Evolutionary conservation across 1,140 invertebrate species (phyloP).

Genomic region (Drosophila melanica): DNA sequence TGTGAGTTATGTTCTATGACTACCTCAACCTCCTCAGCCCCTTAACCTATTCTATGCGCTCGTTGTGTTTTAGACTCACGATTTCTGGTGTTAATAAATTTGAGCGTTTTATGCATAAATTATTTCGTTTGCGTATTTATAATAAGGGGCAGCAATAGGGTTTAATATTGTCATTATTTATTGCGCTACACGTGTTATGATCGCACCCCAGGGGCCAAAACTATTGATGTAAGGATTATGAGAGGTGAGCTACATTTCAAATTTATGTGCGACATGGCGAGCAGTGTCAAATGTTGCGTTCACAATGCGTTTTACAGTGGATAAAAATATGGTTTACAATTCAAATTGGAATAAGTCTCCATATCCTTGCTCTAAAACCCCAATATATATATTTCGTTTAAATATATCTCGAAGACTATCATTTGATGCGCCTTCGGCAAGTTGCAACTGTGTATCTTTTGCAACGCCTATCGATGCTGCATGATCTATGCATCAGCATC

Average conservation of each 20-base stretch:
- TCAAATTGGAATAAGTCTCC: too few relatives aligned
- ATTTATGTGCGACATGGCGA: conserved; percentile 39
- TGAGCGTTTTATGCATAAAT: conserved; percentile 72
- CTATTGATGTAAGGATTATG: conserved; percentile 36
- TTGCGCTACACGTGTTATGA: conserved; percentile 72
- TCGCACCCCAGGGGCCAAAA: conserved; percentile 63
- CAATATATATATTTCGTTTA: too few relatives aligned
- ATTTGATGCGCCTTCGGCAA: too few relatives aligned
- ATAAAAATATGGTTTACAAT: too few relatives aligned
- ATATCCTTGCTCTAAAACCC: too few relatives aligned
- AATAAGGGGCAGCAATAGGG: conserved; percentile 22
- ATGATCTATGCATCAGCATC: conserved; percentile 8
- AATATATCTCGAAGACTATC: background rate
- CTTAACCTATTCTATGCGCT: conserved; percentile 15
- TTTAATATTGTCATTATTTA: conserved; percentile 57
- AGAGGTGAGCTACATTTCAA: conserved; percentile 43
- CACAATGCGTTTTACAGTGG: conserved; percentile 8
- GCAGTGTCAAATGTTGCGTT: conserved; percentile 33
- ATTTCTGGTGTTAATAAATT: conserved; percentile 64
- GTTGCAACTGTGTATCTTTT: too few relatives aligned
- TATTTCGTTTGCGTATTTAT: conserved; percentile 72
- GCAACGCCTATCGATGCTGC: background rate
- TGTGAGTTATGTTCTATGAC: conserved; percentile 58
- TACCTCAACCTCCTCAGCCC: conserved; percentile 40
- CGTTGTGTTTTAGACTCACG: conserved; percentile 13